Evolutionary conservation across 2,888 invertebrate species (phyloP).

Genomic region (Dryocosmus kuriphilus): DNA sequence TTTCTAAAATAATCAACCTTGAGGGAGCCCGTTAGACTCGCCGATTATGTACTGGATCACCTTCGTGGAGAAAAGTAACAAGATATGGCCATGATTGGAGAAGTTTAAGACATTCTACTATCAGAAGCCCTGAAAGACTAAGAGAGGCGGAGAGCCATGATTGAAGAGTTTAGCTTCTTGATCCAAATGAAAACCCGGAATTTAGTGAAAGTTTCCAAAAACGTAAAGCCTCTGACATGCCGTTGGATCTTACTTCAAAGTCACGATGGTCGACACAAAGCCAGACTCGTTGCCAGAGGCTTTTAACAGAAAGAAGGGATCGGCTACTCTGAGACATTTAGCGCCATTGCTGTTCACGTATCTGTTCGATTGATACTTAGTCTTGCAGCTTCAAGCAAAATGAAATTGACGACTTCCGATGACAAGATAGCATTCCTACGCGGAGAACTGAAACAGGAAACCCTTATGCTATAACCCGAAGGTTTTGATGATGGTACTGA

Average conservation of each 20-base stretch:
- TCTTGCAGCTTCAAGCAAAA: constrained; percentile 50
- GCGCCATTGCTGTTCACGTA: constrained; percentile 57
- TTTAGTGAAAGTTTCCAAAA: constrained; percentile 25
- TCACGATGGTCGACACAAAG: background rate
- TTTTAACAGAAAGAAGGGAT: no score
- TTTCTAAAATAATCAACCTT: no score
- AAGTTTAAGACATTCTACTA: no score
- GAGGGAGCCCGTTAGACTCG: no score
- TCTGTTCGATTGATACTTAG: constrained; percentile 58
- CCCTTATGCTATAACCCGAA: constrained; percentile 61
- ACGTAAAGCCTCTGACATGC: no score
- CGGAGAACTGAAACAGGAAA: constrained; percentile 53
- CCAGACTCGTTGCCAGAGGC: no score
- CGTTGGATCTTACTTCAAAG: constrained; percentile 33
- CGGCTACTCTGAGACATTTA: no score
- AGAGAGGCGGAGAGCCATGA: constrained; percentile 59
- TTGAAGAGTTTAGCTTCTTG: constrained; percentile 50
- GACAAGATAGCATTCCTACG: constrained; percentile 58
- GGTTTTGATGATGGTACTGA: constrained; percentile 55
- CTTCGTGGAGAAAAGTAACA: no score
- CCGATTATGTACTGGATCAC: no score
- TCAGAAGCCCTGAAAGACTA: no score
- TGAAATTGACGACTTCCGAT: constrained; percentile 54
- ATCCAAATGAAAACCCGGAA: constrained; percentile 39
- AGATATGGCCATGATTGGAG: no score